These are phyloP conservation scores for Henicopernis longicauda DNA, from an alignment of 2,113 vertebrate genomes.

Conservation along the genomic window DNA sequence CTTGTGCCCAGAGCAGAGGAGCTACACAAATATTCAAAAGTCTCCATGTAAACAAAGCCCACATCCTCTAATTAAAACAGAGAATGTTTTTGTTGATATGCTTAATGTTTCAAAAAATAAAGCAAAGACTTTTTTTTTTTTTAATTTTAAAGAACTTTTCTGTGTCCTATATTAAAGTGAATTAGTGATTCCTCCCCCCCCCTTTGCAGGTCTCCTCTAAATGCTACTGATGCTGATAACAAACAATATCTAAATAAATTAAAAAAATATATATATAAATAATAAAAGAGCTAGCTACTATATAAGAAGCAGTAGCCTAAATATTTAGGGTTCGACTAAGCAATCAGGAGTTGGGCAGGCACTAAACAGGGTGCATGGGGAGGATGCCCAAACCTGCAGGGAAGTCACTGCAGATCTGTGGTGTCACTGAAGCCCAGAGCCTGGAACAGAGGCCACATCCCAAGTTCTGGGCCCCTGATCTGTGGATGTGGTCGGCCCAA, in stretches of 20 bases:
- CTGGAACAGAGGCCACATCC: not conserved
- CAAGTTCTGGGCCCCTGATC: not conserved
- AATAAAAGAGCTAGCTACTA: not conserved
- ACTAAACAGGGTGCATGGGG: not conserved
- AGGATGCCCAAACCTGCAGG: not conserved
- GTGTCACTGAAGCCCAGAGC: not conserved
- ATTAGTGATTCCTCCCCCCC: fast-evolving
- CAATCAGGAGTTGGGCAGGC: fast-evolving
- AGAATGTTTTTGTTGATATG: not conserved
- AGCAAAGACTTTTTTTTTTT: not conserved
- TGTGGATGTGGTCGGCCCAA: not conserved
- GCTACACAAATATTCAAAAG: not conserved
- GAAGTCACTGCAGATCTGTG: not conserved
- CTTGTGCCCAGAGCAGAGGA: not conserved
- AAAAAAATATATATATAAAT: not conserved
- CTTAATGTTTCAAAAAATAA: not conserved
- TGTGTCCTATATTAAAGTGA: not conserved
- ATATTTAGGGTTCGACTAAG: not conserved
- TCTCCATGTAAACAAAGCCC: not conserved
- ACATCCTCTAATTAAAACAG: not conserved
- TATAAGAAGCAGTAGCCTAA: not conserved
- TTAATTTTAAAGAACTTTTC: not conserved
- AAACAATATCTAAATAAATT: not conserved
- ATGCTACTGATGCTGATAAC: not conserved
- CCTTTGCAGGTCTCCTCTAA: not conserved